Evolutionary conservation across 2,113 vertebrate genomes (phyloP), one percentile per base, ranked within the genome.

Genomic region (Melanocharis versteri): DNA sequence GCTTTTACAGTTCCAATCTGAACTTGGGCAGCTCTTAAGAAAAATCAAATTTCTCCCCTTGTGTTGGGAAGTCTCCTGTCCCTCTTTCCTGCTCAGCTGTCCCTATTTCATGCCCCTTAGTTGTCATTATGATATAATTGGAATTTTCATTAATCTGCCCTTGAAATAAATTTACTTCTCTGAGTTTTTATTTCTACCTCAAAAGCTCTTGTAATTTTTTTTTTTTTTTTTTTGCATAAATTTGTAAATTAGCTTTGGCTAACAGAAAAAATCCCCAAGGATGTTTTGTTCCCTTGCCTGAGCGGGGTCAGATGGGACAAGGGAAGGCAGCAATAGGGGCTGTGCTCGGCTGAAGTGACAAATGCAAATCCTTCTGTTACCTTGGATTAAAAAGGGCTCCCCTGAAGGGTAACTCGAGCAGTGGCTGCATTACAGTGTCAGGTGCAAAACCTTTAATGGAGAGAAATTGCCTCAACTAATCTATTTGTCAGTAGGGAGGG

Each of bases 401-500:
- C 75, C 77, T 97, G 96, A 96, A 89, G 64, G 58, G 33, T 91
- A 79, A 93, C 95, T 94, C 87, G 42, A 93, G 68, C 85, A 92
- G 66, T 73, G 62, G 57, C 90, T 96, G 87, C 95, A 92, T 93
- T 94, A 23, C 35, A 93, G 70, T 92, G 84, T 96, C 93, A 97
- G 93, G 91, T 91, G 79, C 90, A 95, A 97, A 93, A 69, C 31
- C 73, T 94, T 96, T 97, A 95, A 97, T 88, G 80, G 89, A 95
- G 79, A 97, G 81, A 97, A 95, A 96, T 94, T 89, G 91, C 80
- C 83, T 87, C 81, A 56, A 70, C 86, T 92, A 90, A 97, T 97
- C 78, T 94, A 87, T 96, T 97, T 95, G 90, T 96, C 97, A 97
- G 92, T 60, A 92, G 76, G 66, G 80, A 96, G 56, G 76, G 62